These are phyloP conservation scores for Holacanthus passer DNA, from an alignment of 2,113 vertebrate species.

Conservation along the genomic window DNA sequence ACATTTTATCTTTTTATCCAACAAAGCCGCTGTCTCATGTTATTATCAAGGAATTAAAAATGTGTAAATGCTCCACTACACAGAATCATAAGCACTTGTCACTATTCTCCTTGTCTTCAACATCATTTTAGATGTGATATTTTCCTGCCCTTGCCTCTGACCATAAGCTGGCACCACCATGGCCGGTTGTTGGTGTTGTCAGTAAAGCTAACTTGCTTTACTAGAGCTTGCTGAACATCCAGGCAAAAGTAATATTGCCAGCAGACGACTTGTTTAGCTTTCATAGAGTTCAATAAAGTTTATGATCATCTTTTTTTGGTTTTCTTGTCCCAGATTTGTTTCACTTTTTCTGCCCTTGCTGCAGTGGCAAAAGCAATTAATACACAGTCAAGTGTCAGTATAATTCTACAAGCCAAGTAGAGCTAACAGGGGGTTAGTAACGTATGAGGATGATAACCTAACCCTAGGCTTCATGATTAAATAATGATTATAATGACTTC, in stretches of 20 bases:
- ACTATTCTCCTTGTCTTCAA: background rate
- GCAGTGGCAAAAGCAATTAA: background rate
- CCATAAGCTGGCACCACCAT: background rate
- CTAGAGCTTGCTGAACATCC: background rate
- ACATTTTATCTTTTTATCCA: background rate
- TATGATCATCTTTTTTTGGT: background rate
- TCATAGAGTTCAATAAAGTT: background rate
- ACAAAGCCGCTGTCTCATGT: background rate
- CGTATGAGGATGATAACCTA: background rate
- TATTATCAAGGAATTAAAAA: background rate
- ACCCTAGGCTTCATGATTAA: background rate
- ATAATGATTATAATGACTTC: background rate
- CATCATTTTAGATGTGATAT: conserved; percentile 7
- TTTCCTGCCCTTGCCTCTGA: background rate
- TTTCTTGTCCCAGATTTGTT: background rate
- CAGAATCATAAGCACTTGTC: background rate
- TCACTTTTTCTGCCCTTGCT: background rate
- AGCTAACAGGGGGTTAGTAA: background rate
- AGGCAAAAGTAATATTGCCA: background rate
- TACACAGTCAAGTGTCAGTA: background rate
- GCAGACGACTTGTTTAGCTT: background rate
- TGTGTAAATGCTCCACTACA: background rate
- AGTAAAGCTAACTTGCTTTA: background rate
- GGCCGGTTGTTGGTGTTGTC: background rate
- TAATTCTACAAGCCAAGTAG: background rate